phyloP scores from a whole-genome alignment of 2,888 invertebrate genomes.

The Ormyrus rosae region DNA sequence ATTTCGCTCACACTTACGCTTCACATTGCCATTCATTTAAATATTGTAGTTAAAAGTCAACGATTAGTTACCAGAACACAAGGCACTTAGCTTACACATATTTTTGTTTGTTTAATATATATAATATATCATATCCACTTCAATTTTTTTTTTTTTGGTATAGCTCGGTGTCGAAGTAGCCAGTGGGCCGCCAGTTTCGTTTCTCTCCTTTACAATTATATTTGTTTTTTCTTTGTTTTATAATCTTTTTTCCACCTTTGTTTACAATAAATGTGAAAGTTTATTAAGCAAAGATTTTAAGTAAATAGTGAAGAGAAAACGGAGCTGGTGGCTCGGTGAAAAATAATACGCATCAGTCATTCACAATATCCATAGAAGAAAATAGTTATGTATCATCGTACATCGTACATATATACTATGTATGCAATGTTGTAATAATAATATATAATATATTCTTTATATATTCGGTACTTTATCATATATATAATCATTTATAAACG shows the following conservation, averaged over 20 bases:
- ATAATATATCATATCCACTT: slow-evolving; percentile 56
- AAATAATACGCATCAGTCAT: slow-evolving; percentile 64
- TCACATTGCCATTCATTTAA: slow-evolving; percentile 61
- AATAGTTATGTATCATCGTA: slow-evolving; percentile 68
- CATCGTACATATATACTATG: slow-evolving; percentile 62
- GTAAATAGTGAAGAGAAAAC: slow-evolving; percentile 20
- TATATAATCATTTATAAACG: slow-evolving; percentile 69
- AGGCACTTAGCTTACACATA: slow-evolving; percentile 75
- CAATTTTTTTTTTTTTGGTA: slow-evolving; percentile 60
- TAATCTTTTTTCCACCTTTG: slow-evolving; percentile 2
- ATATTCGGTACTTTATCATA: slow-evolving; percentile 60
- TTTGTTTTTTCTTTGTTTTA: slow-evolving; percentile 4
- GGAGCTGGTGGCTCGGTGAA: slow-evolving; percentile 56
- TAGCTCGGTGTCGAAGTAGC: slow-evolving; percentile 70
- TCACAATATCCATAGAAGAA: slow-evolving; percentile 73
- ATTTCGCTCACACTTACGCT: slow-evolving; percentile 51
- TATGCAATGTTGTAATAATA: slow-evolving; percentile 64
- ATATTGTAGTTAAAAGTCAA: slow-evolving; percentile 74
- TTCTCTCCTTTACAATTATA: slow-evolving; percentile 42
- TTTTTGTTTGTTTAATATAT: slow-evolving; percentile 63
- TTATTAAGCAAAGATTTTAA: background rate
- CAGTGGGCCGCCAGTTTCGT: slow-evolving; percentile 55
- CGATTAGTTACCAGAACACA: slow-evolving; percentile 75
- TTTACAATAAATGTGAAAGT: slow-evolving; percentile 18
- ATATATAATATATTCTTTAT: slow-evolving; percentile 60